phyloP scores from a whole-genome alignment of 2,113 vertebrate species.

The Pituophis catenifer region DNA sequence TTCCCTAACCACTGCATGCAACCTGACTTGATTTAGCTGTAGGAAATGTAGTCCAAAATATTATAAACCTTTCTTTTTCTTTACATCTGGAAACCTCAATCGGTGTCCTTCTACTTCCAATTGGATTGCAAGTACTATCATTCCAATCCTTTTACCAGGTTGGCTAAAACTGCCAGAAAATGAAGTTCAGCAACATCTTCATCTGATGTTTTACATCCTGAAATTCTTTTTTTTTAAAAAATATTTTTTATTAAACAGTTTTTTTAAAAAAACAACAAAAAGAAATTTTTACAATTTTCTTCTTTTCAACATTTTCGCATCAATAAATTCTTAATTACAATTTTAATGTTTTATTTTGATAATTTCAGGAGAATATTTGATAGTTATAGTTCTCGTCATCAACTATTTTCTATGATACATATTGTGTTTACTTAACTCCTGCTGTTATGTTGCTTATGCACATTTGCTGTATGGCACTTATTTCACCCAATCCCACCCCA shows the following conservation, averaged over 20 bases:
- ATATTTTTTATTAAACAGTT: too few species aligned
- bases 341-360: neutral
- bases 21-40: neutral
- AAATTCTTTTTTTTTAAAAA: neutral
- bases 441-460: neutral
- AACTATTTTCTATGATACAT: neutral
- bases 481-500: neutral
- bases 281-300: too few species aligned
- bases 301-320: too few species aligned
- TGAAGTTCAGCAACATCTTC: neutral
- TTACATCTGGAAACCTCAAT: neutral
- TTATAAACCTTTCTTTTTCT: neutral
- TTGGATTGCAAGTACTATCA: neutral
- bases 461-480: neutral
- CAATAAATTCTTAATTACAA: neutral
- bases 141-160: neutral
- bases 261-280: too few species aligned
- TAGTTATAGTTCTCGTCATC: neutral
- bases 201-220: neutral
- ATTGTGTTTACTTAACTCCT: neutral
- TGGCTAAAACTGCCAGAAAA: neutral
- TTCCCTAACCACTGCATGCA: neutral
- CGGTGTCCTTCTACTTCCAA: neutral
- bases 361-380: neutral
- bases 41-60: neutral